Evolutionary conservation across 2,113 vertebrate genomes (phyloP), one percentile per base, ranked within the genome.

Genomic region (Panthera leo): DNA sequence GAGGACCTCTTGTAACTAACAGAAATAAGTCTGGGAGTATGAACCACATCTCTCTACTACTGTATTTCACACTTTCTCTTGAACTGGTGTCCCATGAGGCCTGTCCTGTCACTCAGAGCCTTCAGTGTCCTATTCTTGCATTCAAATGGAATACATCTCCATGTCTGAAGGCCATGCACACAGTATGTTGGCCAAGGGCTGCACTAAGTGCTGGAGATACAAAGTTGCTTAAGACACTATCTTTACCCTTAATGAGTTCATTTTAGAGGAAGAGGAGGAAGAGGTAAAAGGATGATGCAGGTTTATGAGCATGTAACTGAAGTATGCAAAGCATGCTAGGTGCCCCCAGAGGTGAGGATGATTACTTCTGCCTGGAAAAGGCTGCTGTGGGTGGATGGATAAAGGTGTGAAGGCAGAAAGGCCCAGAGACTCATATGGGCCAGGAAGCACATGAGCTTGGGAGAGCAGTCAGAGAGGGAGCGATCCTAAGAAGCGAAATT

Each of bases 61-160:
- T 48, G 94, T 70, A 89, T 51, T 95, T 93, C 19, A 12, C 11
- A 36, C 80, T 95, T 97, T 65, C 51, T 97, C 92, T 93, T 97
- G 71, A 94, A 94, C 18, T 58, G 21, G 78, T 61, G 15, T 71
- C 73, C 31, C 36, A 16, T 15, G 23, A 79, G 39, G 65, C 21
- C 21, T 8, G 19, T 48, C 18, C 53, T 95, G 31, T 87, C 55
- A 89, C 71, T 85, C 51, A 78, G 75, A 96, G 67, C 13, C 53
- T 88, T 89, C 11, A 76, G 53, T 34, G 58, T 27, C 45, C 65
- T 92, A 2, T 29, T 67, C 15, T 85, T 85, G 55, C 76, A 75
- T 80, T 76, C 7, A 0, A 63, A 51, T 39, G 16, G 15, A 84
- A 89, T 61, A 15, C 34, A 83, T 29, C 36, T 36, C 58, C 39